These are phyloP conservation scores for Germaria angustata DNA, from an alignment of 2,888 invertebrate species.

Conservation along the genomic window DNA sequence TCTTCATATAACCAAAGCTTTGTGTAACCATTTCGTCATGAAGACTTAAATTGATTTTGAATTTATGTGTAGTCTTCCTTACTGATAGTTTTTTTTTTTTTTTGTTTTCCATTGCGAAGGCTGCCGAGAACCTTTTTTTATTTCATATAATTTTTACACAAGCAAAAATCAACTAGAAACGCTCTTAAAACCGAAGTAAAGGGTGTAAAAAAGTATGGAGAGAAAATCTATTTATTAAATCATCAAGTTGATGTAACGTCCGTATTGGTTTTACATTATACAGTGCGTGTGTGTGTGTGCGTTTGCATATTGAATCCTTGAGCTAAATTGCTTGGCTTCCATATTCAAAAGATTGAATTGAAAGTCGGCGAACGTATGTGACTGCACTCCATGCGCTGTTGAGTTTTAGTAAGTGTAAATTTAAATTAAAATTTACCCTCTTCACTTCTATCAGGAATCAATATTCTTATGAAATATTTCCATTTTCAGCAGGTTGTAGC, in stretches of 20 bases:
- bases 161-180: neutral
- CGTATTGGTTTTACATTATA: neutral
- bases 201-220: neutral
- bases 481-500: neutral
- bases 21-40: neutral
- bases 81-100: neutral
- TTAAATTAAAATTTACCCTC: slow-evolving; percentile 12
- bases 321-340: slow-evolving; percentile 28
- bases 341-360: slow-evolving; percentile 17
- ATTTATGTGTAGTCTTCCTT: slow-evolving; percentile 2
- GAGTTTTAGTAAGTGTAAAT: neutral
- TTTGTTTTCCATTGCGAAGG: neutral
- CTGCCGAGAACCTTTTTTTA: too few relatives aligned
- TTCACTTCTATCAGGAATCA: slow-evolving; percentile 15
- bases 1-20: neutral
- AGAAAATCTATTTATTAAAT: slow-evolving; percentile 8
- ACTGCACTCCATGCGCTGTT: neutral
- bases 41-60: slow-evolving; percentile 35
- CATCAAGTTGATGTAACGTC: neutral
- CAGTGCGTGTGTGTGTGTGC: neutral
- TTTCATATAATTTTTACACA: too few relatives aligned
- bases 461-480: neutral
- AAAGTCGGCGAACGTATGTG: neutral
- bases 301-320: slow-evolving; percentile 8
- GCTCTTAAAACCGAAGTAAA: neutral